Evolutionary conservation across 1,140 invertebrate species (phyloP).

Genomic region (Calephelis nemesis): DNA sequence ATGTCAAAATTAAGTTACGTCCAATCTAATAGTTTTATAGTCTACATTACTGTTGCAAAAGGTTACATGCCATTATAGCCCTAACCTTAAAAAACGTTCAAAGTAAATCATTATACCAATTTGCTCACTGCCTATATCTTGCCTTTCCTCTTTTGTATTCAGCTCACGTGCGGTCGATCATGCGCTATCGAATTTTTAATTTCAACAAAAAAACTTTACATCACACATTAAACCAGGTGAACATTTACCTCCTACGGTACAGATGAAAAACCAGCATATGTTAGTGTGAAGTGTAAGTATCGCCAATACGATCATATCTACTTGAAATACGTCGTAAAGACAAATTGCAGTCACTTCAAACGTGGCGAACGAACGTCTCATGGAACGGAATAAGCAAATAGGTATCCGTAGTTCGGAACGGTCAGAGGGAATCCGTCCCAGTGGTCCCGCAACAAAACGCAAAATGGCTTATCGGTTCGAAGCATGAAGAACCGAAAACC

Average conservation of each 20-base stretch:
- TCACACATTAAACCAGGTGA: constrained; percentile 61
- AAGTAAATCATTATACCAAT: constrained; percentile 13
- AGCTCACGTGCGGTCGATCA: constrained; percentile 50
- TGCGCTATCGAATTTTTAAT: constrained; percentile 66
- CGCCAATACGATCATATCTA: constrained; percentile 68
- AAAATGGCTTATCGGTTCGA: constrained; percentile 52
- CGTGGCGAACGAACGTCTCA: constrained; percentile 53
- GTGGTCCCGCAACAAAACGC: constrained; percentile 49
- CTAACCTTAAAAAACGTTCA: neutral
- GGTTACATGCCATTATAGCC: neutral
- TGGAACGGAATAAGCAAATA: constrained; percentile 56
- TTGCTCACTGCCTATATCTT: constrained; percentile 19
- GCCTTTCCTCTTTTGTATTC: constrained; percentile 33
- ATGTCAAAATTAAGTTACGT: too few relatives aligned
- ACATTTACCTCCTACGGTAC: constrained; percentile 53
- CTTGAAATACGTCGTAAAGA: constrained; percentile 66
- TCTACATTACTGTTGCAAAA: neutral
- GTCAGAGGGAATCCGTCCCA: constrained; percentile 45
- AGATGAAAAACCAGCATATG: constrained; percentile 57
- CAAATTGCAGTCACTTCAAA: constrained; percentile 74
- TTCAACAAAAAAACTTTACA: constrained; percentile 57
- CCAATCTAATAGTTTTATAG: too few relatives aligned
- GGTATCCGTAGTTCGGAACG: constrained; percentile 37
- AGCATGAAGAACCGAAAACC: constrained; percentile 63
- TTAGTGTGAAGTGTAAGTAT: constrained; percentile 62